These are phyloP conservation scores for Euglossa dilemma DNA, from an alignment of 1,140 invertebrate species.

Conservation along the genomic window DNA sequence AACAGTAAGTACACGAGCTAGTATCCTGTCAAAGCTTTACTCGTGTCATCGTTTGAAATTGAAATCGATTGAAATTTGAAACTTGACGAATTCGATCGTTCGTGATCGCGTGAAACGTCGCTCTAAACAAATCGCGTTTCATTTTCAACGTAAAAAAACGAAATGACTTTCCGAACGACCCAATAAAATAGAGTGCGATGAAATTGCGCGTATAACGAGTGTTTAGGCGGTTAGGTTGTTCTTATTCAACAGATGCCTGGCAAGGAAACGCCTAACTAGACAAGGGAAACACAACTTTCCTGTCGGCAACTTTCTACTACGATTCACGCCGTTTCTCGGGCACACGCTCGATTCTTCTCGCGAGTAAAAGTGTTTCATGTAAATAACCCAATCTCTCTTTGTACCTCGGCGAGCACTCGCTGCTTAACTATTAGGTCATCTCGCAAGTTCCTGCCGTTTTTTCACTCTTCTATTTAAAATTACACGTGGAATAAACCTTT, in stretches of 20 bases:
- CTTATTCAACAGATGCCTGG: neutral
- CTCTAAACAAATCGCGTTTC: too few relatives aligned
- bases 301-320: conserved; percentile 45
- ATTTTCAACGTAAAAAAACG: too few relatives aligned
- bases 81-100: too few relatives aligned
- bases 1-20: too few relatives aligned
- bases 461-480: too few relatives aligned
- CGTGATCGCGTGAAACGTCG: too few relatives aligned
- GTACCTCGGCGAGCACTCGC: neutral
- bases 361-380: conserved; percentile 11
- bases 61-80: too few relatives aligned
- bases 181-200: neutral
- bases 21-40: too few relatives aligned
- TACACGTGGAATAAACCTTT: too few relatives aligned
- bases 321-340: conserved; percentile 31
- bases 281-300: conserved; percentile 18
- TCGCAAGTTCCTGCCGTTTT: too few relatives aligned
- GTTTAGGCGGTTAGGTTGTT: conserved; percentile 21
- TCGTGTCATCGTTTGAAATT: too few relatives aligned
- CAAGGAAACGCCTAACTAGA: conserved; percentile 7
- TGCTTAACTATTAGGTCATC: neutral
- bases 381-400: neutral
- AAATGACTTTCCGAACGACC: too few relatives aligned
- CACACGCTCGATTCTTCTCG: conserved; percentile 27
- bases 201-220: conserved; percentile 10